A percentile compares a stretch with the other conserved stretches of the same genome.
phyloP scores from a whole-genome alignment of 1,140 invertebrate species.

The Thalassaphorura encarpata region DNA sequence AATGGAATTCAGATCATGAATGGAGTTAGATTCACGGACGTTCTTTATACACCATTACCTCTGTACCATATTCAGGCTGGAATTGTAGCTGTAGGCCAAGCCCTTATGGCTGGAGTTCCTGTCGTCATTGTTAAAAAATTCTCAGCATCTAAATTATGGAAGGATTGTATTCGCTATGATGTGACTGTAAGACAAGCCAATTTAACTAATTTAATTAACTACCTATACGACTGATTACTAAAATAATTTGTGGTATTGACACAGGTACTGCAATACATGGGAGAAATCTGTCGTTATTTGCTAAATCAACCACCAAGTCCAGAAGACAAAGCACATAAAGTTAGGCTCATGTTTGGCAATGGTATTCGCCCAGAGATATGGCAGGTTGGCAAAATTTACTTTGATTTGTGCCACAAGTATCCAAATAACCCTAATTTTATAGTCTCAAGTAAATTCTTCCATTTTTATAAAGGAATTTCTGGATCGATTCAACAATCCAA shows the following conservation, averaged over 20 bases:
- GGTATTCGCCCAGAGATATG: constrained; percentile 93
- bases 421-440: too few relatives aligned
- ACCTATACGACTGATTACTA: constrained; percentile 35
- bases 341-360: constrained; percentile 82
- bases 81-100: constrained; percentile 64
- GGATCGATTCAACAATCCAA: constrained; percentile 65
- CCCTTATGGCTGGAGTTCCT: constrained; percentile 71
- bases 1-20: constrained; percentile 52
- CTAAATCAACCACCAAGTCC: constrained; percentile 66
- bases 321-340: constrained; percentile 66
- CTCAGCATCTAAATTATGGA: constrained; percentile 89
- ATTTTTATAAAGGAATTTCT: constrained; percentile 82
- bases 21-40: constrained; percentile 48
- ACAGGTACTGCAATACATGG: constrained; percentile 91
- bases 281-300: constrained; percentile 96
- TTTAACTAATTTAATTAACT: too few relatives aligned
- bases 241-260: constrained; percentile 19
- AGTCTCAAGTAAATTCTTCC: too few relatives aligned
- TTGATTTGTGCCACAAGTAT: too few relatives aligned
- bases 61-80: constrained; percentile 96
- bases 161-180: constrained; percentile 87
- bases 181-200: constrained; percentile 66
- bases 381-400: too few relatives aligned
- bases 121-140: constrained; percentile 86
- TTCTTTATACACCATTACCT: constrained; percentile 85